phyloP scores from a whole-genome alignment of 2,888 invertebrate species.

The Scaptomyza reducta region DNA sequence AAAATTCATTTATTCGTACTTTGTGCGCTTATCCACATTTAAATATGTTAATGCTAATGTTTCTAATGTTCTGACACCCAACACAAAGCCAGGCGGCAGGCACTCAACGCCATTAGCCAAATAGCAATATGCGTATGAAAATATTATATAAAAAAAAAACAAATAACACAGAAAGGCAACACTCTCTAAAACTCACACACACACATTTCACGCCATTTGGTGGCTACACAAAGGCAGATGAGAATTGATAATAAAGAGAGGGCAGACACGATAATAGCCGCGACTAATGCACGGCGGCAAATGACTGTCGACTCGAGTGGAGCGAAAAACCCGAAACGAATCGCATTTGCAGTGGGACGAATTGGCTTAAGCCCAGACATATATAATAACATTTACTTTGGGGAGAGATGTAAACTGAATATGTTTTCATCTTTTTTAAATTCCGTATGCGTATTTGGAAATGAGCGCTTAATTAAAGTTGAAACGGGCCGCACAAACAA shows the following conservation, averaged over 20 bases:
- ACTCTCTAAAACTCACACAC: constrained; percentile 14
- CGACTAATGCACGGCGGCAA: constrained; percentile 75
- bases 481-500: constrained; percentile 66
- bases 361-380: constrained; percentile 41
- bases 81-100: constrained; percentile 13
- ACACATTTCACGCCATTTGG: constrained; percentile 44
- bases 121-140: constrained; percentile 38
- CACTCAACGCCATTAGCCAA: constrained; percentile 63
- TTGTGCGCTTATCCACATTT: constrained; percentile 47
- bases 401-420: constrained; percentile 31
- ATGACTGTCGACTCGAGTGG: constrained; percentile 49
- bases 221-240: constrained; percentile 47
- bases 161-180: constrained; percentile 13
- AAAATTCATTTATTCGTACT: constrained; percentile 34
- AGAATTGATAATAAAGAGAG: constrained; percentile 54
- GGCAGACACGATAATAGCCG: constrained; percentile 71
- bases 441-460: constrained; percentile 1
- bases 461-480: constrained; percentile 71
- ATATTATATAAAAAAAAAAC: constrained; percentile 13
- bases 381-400: not conserved
- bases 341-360: constrained; percentile 70
- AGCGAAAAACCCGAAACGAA: constrained; percentile 63
- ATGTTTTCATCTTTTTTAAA: constrained; percentile 32
- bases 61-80: constrained; percentile 63
- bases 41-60: constrained; percentile 77